Evolutionary conservation across 2,888 invertebrate species (phyloP).

Genomic region (Bellardia pandia): DNA sequence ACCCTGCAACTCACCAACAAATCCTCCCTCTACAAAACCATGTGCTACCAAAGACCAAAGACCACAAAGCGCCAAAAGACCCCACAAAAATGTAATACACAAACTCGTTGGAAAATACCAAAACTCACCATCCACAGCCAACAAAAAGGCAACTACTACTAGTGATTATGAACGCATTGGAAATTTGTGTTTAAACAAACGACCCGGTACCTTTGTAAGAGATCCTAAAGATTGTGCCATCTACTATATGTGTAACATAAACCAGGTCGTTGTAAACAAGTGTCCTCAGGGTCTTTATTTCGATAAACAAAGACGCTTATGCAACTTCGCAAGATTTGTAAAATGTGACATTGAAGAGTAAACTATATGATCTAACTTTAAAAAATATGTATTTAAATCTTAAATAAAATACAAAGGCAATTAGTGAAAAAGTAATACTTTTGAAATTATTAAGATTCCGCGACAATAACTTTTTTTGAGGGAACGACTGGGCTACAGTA

Average conservation of each 20-base stretch:
- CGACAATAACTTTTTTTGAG: too few species aligned
- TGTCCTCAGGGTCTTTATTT: slow-evolving; percentile 26
- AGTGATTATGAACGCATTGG: background rate
- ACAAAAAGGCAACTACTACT: background rate
- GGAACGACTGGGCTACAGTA: too few species aligned
- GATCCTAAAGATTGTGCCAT: slow-evolving; percentile 44
- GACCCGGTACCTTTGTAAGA: slow-evolving; percentile 25
- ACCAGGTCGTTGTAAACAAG: background rate
- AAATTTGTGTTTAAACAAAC: slow-evolving; percentile 26
- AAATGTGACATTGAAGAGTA: slow-evolving; percentile 15
- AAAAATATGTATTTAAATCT: background rate
- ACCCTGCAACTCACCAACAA: background rate
- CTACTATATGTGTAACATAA: slow-evolving; percentile 35
- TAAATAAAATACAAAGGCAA: background rate
- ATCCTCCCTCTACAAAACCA: background rate
- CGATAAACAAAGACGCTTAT: slow-evolving; percentile 7
- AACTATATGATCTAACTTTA: background rate
- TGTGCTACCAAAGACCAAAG: slow-evolving; percentile 1
- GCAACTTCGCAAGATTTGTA: slow-evolving; percentile 38
- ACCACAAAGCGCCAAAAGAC: background rate
- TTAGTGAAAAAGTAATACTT: background rate
- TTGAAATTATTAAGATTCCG: too few species aligned
- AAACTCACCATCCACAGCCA: background rate
- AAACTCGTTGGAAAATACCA: background rate
- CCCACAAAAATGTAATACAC: background rate